Base-by-base conservation (phyloP, 1,140 invertebrate genomes). In the Diplogasteroides magnus region DNA sequence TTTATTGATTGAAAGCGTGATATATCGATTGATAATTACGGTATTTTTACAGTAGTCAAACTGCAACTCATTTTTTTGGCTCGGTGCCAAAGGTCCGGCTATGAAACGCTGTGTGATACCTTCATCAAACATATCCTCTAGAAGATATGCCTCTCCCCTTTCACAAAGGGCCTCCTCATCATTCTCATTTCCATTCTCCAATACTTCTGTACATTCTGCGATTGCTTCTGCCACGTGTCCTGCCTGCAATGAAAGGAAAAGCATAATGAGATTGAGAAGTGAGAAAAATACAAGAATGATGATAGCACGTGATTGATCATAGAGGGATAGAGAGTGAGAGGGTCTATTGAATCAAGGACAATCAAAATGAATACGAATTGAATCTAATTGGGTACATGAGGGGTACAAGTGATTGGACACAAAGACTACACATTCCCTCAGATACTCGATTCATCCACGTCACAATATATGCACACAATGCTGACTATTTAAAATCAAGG, bases 81-180 rank as follows among this genome's bases (percentile, higher is more conserved):
- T n/a, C n/a, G n/a, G n/a, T n/a, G n/a, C n/a, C n/a, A n/a, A n/a
- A n/a, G n/a, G n/a, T n/a, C n/a, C n/a, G n/a, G n/a, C n/a, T n/a
- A n/a, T n/a, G n/a, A n/a, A n/a, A n/a, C n/a, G n/a, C n/a, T n/a
- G n/a, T n/a, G n/a, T n/a, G n/a, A 84, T 82, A 92, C 91, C 91
- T 87, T 95, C 91, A 77, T 96, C 92, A 83, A 88, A 97, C 87
- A 95, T 88, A 83, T 97, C 94, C 59, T 89, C 89, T 2, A 88
- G 87, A 28, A 98, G 86, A 83, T 95, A 90, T 19, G 93, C 92
- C 79, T 99, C 95, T 0, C 90, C 97, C 77, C 90, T 87, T 84
- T 98, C 92, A 84, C 92, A 94, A 61, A 93, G 87, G 32, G 92
- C 84, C 69, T 90, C 87, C 1, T 90, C 85, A 82, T 93, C 91